These are phyloP conservation scores for Erythrocebus patas DNA, from an alignment of 2,113 vertebrate genomes.

Conservation along the genomic window DNA sequence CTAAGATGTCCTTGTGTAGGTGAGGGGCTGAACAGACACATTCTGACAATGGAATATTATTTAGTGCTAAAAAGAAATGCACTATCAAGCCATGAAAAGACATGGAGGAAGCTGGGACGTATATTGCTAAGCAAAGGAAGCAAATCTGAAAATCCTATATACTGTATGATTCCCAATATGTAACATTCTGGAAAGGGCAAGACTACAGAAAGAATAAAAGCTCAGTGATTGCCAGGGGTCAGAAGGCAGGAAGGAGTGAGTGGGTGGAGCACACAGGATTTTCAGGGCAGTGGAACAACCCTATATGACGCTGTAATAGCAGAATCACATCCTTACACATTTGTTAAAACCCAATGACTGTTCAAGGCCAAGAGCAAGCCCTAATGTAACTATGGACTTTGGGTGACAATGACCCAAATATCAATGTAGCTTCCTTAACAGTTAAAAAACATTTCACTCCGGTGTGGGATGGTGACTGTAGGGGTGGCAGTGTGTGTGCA, in stretches of 20 bases:
- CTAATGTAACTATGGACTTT: too few species aligned
- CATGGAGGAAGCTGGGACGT: not conserved
- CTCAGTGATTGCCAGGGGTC: not conserved
- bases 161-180: not conserved
- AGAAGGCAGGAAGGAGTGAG: not conserved
- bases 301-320: not conserved
- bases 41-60: not conserved
- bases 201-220: not conserved
- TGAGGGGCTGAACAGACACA: not conserved
- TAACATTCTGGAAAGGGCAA: not conserved
- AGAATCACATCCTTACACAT: not conserved
- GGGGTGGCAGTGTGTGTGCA: not conserved
- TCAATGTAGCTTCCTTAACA: not conserved
- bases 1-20: not conserved
- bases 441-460: too few species aligned
- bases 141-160: not conserved
- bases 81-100: not conserved
- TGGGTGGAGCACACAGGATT: not conserved
- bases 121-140: fast-evolving
- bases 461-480: not conserved
- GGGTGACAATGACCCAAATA: not conserved
- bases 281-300: not conserved
- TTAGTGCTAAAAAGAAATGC: not conserved
- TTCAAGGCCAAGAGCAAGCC: not conserved
- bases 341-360: not conserved